Evolutionary conservation across 2,888 invertebrate species (phyloP), one percentile per base, ranked within the genome.

Genomic region (Slavum lentiscoides): DNA sequence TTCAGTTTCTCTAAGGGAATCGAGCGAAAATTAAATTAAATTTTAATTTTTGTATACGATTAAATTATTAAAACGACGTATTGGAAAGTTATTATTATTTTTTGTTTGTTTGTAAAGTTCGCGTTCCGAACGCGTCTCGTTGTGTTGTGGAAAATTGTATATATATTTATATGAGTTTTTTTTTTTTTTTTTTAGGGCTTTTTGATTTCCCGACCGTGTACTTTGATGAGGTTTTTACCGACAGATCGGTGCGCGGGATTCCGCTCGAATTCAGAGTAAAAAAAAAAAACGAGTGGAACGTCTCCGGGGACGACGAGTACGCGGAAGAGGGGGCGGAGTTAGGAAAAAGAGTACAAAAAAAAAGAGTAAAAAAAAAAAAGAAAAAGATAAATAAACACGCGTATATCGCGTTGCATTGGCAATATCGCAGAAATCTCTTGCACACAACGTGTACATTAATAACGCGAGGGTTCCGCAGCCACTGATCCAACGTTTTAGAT

Each of bases 401-500:
- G 75, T 75, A 75, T 67, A 67, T 67, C 21, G 66, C 74, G 66
- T 75, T 67, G 74, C 66, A 67, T 75, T 67, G 58, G 74, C 77
- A 77, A 77, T 77, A 77, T 77, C 80, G 64, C 80, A 67, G 58
- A 67, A 80, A 80, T 80, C 70, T 80, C 53, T 39, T 21, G 62
- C 64, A 55, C 70, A 39, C 69, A 13, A 9, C 43, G 64, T 67
- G 21, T 70, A 70, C 80, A 80, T 80, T 80, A 77, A 77, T 69
- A 77, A 67, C 75, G 59, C 75, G 59, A 58, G 67, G 75, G 68
- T 76, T 43, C 77, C 23, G 70, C 70, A 55, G 70, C 70, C 64
- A 39, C 64, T 43, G 80, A 80, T 80, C 80, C 70, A 70, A 80
- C 80, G 80, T 80, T 80, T 80, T 80, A 80, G 80, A 80, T 80